A percentile compares a stretch with the other conserved stretches of the same genome.
phyloP scores from a whole-genome alignment of 2,113 vertebrate genomes.

The Urocolius indicus region DNA sequence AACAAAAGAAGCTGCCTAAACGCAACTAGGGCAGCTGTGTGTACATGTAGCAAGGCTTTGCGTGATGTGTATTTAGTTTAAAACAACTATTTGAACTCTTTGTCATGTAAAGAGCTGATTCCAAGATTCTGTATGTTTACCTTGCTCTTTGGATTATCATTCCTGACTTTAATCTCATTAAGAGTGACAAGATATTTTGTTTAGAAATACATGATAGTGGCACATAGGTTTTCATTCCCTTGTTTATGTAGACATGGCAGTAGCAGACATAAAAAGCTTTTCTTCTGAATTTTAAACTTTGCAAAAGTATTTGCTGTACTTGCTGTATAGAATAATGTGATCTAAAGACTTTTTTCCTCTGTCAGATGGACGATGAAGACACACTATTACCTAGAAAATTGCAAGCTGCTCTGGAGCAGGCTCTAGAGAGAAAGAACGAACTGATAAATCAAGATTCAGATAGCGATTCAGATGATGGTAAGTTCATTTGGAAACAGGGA shows the following conservation, averaged over 20 bases:
- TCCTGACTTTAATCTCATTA: background rate
- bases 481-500: slow-evolving; percentile 43
- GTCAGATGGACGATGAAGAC: slow-evolving; percentile 98
- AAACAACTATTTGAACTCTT: background rate
- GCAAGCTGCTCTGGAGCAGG: slow-evolving; percentile 96
- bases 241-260: background rate
- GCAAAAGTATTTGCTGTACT: background rate
- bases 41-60: background rate
- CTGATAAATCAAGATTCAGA: slow-evolving; percentile 97
- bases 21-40: background rate
- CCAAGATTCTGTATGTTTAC: background rate
- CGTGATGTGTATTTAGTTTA: background rate
- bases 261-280: background rate
- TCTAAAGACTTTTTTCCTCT: background rate
- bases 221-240: background rate
- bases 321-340: background rate
- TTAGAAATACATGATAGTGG: background rate
- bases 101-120: background rate
- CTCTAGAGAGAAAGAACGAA: slow-evolving; percentile 94
- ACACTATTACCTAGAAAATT: slow-evolving; percentile 95
- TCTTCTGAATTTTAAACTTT: background rate
- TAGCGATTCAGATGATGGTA: slow-evolving; percentile 98
- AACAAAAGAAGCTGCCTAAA: background rate
- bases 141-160: background rate
- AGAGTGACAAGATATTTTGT: background rate